A percentile compares a stretch with the other conserved stretches of the same genome.
phyloP scores from a whole-genome alignment of 2,888 invertebrate species.

The Dorcus hopei region DNA sequence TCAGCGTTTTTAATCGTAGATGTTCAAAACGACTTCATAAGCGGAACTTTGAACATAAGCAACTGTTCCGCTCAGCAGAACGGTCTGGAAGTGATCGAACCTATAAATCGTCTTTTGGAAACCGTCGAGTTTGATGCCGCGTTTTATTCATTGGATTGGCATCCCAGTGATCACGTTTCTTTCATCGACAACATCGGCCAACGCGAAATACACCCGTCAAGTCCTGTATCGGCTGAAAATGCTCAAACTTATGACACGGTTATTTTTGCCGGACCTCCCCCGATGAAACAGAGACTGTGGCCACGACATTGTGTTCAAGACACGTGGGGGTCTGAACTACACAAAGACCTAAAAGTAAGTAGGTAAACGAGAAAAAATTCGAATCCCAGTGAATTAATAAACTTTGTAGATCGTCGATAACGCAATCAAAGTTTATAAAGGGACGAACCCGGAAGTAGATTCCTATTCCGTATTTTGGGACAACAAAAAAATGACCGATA shows the following conservation, averaged over 20 bases:
- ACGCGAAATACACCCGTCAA: slow-evolving; percentile 69
- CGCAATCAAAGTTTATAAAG: slow-evolving; percentile 82
- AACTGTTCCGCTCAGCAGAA: slow-evolving; percentile 90
- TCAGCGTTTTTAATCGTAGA: slow-evolving; percentile 91
- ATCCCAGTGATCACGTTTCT: slow-evolving; percentile 92
- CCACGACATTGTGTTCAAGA: slow-evolving; percentile 95
- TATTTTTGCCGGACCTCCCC: slow-evolving; percentile 83
- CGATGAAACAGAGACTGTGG: slow-evolving; percentile 88
- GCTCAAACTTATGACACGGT: slow-evolving; percentile 88
- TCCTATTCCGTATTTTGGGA: slow-evolving; percentile 99
- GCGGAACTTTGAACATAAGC: slow-evolving; percentile 88
- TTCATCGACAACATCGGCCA: slow-evolving; percentile 89
- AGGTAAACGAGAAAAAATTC: neutral
- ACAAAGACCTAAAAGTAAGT: slow-evolving; percentile 77
- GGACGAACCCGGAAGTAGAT: slow-evolving; percentile 91
- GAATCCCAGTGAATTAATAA: too few species aligned
- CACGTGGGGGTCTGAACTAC: slow-evolving; percentile 92
- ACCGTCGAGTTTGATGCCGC: slow-evolving; percentile 81
- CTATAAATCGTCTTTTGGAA: slow-evolving; percentile 82
- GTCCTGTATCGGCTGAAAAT: slow-evolving; percentile 70
- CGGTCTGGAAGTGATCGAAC: slow-evolving; percentile 85
- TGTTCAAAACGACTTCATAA: slow-evolving; percentile 97
- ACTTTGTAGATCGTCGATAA: slow-evolving; percentile 63
- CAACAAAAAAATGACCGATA: slow-evolving; percentile 87
- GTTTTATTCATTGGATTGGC: slow-evolving; percentile 96